Conservation (phyloP, 1,140 invertebrate species). For the Wasmannia auropunctata region DNA sequence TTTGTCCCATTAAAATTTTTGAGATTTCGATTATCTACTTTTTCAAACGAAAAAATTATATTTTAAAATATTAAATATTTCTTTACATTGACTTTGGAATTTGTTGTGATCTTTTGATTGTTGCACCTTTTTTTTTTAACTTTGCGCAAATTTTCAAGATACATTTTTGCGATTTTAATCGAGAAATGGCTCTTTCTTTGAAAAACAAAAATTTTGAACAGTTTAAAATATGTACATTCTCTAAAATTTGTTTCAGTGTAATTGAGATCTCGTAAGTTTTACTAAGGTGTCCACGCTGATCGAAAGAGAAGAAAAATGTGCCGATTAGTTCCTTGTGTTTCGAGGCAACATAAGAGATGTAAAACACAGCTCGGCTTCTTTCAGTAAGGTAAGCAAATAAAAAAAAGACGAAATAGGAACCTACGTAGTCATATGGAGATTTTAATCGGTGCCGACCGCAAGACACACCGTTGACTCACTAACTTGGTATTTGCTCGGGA, state of each 20-base stretch:
- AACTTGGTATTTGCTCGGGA: constrained; percentile 18
- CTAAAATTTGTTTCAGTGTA: not conserved
- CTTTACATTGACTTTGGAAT: no score
- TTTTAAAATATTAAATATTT: no score
- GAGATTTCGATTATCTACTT: no score
- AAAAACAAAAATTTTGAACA: not conserved
- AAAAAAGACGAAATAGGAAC: constrained; percentile 20
- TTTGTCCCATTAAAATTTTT: not conserved
- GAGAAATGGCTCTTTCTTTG: not conserved
- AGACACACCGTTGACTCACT: constrained; percentile 76
- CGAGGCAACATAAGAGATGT: constrained; percentile 10
- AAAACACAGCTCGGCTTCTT: not conserved
- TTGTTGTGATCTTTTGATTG: no score
- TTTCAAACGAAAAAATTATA: no score
- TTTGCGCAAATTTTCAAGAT: not conserved
- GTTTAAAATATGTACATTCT: not conserved
- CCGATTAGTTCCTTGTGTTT: not conserved
- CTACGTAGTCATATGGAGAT: constrained; percentile 63
- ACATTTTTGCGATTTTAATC: not conserved
- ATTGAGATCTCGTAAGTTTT: not conserved
- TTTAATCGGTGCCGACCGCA: constrained; percentile 63
- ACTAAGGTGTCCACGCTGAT: not conserved
- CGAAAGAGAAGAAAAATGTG: not conserved
- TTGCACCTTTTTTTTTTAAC: not conserved
- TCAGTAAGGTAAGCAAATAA: not conserved